phyloP scores from a whole-genome alignment of 2,888 invertebrate genomes.

The Polylopha cassiicola region DNA sequence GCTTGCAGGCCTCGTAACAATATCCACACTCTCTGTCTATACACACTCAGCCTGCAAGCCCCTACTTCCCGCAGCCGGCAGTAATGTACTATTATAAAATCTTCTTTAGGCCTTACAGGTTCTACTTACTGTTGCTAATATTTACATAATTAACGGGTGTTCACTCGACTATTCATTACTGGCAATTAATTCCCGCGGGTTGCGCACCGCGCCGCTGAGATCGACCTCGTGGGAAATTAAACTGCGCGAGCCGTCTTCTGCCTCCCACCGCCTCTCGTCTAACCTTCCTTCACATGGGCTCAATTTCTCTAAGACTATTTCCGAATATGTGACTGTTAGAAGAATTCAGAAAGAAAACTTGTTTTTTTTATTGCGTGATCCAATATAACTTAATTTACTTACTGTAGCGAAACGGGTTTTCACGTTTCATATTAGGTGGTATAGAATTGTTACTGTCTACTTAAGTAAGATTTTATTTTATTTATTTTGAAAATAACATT shows the following conservation, averaged over 20 bases:
- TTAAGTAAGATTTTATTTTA: too few relatives aligned
- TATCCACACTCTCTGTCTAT: too few relatives aligned
- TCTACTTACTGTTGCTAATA: slow-evolving; percentile 16
- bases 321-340: background rate
- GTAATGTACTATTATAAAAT: slow-evolving; percentile 27
- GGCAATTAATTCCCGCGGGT: slow-evolving; percentile 77
- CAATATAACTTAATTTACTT: too few relatives aligned
- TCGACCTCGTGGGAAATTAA: slow-evolving; percentile 78
- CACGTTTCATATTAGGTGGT: too few relatives aligned
- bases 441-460: too few relatives aligned
- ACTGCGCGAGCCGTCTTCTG: slow-evolving; percentile 73
- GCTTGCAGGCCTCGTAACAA: too few relatives aligned
- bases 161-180: slow-evolving; percentile 77
- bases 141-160: slow-evolving; percentile 72
- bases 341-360: background rate
- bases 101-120: background rate
- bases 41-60: too few relatives aligned
- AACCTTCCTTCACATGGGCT: slow-evolving; percentile 62
- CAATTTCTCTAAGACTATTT: slow-evolving; percentile 62
- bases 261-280: slow-evolving; percentile 48
- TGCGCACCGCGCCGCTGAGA: slow-evolving; percentile 72
- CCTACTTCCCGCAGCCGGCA: too few relatives aligned
- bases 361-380: background rate
- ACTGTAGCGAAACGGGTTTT: too few relatives aligned
- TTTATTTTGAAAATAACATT: too few relatives aligned